A percentile compares a stretch with the other conserved stretches of the same genome.
Evolutionary conservation across 2,888 invertebrate genomes (phyloP).

Genomic region (Melanophora roralis): DNA sequence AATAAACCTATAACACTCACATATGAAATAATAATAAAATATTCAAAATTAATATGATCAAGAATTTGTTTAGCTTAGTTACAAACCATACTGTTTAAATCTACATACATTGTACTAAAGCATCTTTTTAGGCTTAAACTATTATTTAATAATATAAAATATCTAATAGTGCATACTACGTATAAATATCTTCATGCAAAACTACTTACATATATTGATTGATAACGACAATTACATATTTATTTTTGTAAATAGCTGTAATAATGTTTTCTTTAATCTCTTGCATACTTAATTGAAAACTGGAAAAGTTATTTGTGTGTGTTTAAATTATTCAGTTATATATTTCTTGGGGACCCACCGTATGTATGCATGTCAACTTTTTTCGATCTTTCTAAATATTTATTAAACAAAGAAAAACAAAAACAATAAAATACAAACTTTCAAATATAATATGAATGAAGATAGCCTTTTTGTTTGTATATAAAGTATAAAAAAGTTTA

Average conservation of each 20-base stretch:
- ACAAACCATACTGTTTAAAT: conserved; percentile 36
- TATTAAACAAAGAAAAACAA: conserved; percentile 1
- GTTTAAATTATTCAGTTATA: conserved; percentile 41
- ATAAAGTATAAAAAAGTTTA: conserved; percentile 9
- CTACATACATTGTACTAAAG: conserved; percentile 49
- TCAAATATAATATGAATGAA: conserved; percentile 23
- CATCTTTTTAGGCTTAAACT: conserved; percentile 49
- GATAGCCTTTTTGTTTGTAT: conserved; percentile 38
- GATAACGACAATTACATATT: conserved; percentile 31
- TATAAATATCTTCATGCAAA: conserved; percentile 9
- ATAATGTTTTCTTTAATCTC: conserved; percentile 45
- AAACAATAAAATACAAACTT: background rate
- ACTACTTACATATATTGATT: conserved; percentile 5
- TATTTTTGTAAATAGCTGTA: conserved; percentile 61
- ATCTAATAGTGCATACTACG: conserved; percentile 18
- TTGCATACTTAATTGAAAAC: conserved; percentile 30
- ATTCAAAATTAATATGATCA: conserved; percentile 7
- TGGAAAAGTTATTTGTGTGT: conserved; percentile 48
- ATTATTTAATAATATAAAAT: conserved; percentile 27
- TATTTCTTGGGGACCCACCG: conserved; percentile 57
- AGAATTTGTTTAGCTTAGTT: conserved; percentile 45
- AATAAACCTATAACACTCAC: conserved; percentile 32
- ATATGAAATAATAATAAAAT: conserved; percentile 14
- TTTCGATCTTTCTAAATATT: conserved; percentile 46
- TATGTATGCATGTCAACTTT: conserved; percentile 58